Evolutionary conservation across 1,140 invertebrate genomes (phyloP).

Genomic region (Pseudoatta argentina): DNA sequence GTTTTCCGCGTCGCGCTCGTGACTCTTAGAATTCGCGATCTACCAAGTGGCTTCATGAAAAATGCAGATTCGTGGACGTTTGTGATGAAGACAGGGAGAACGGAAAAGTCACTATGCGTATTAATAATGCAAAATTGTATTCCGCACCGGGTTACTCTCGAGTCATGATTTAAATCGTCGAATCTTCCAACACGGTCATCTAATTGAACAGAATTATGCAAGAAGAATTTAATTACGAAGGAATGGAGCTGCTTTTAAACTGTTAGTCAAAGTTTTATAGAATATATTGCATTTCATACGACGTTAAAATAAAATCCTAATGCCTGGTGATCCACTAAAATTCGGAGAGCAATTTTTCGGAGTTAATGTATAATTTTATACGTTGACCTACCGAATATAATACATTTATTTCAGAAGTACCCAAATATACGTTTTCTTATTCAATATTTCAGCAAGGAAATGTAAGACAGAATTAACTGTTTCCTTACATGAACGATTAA

Average conservation of each 20-base stretch:
- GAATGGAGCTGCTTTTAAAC: not conserved
- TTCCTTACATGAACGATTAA: not conserved
- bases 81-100: not conserved
- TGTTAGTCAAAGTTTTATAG: constrained; percentile 7
- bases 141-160: not conserved
- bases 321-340: not conserved
- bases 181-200: not conserved
- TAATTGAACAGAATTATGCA: constrained; percentile 30
- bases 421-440: constrained; percentile 1
- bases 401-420: not conserved
- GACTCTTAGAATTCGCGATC: constrained; percentile 44
- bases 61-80: constrained; percentile 40
- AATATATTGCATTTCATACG: not conserved
- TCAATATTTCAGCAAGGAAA: not conserved
- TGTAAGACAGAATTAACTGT: not conserved
- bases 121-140: constrained; percentile 13
- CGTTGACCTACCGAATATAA: not conserved
- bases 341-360: not conserved
- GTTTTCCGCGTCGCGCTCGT: constrained; percentile 55
- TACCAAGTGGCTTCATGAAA: constrained; percentile 33
- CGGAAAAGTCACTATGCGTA: not conserved
- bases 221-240: constrained; percentile 24
- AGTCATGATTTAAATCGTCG: not conserved
- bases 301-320: not conserved
- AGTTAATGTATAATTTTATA: not conserved